These are phyloP conservation scores for Chironomus riparius DNA, from an alignment of 2,888 invertebrate genomes.

Conservation along the genomic window DNA sequence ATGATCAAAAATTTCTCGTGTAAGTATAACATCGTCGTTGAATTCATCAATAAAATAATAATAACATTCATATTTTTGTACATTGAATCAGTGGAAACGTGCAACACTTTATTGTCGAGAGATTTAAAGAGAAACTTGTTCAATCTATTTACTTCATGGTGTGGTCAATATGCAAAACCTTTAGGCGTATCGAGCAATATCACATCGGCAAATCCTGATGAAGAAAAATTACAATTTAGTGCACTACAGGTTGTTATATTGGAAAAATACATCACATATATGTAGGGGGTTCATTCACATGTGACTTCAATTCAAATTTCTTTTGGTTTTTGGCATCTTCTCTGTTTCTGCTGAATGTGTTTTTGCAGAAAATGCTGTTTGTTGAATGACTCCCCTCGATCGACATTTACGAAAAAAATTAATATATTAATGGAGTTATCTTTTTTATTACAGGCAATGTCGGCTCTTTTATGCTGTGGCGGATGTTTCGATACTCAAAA, in stretches of 20 bases:
- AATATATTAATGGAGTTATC: not conserved
- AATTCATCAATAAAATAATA: no score
- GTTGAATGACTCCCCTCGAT: not conserved
- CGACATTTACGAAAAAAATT: not conserved
- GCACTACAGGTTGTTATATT: constrained; percentile 46
- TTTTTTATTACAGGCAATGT: constrained; percentile 71
- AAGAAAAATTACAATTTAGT: constrained; percentile 53
- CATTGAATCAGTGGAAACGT: constrained; percentile 63
- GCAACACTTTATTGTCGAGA: constrained; percentile 73
- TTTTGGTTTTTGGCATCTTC: no score
- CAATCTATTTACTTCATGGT: constrained; percentile 88
- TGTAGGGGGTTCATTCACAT: not conserved
- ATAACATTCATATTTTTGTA: no score
- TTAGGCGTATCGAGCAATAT: constrained; percentile 43
- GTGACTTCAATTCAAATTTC: not conserved
- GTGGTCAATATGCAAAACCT: constrained; percentile 73
- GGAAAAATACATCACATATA: constrained; percentile 28
- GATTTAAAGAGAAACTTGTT: constrained; percentile 83
- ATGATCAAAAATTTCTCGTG: constrained; percentile 88
- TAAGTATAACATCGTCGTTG: no score
- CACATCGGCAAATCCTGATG: constrained; percentile 43
- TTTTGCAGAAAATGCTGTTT: no score
- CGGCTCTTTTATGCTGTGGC: constrained; percentile 90
- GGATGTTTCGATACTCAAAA: constrained; percentile 83
- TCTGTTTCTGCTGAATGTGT: no score